A percentile compares a stretch with the other conserved stretches of the same genome.
phyloP scores from a whole-genome alignment of 2,113 vertebrate genomes.

The Coptodon bakossiorum region DNA sequence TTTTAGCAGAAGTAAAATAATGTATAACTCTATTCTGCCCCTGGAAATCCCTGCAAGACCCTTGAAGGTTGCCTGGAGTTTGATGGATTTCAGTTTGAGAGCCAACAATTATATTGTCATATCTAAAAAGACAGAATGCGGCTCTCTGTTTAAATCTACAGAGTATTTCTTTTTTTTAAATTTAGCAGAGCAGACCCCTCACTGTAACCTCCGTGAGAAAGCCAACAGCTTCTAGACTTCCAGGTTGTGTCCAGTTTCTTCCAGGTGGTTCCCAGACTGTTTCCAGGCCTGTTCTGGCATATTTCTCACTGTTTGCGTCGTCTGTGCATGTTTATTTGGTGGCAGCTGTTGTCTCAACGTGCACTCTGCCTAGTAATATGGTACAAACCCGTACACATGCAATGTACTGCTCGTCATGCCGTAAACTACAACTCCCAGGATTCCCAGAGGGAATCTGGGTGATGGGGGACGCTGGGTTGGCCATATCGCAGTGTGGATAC shows the following conservation, averaged over 20 bases:
- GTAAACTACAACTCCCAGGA: constrained; percentile 14
- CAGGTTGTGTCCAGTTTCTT: not conserved
- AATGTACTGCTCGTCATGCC: not conserved
- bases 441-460: not conserved
- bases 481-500: not conserved
- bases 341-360: constrained; percentile 46
- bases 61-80: constrained; percentile 19
- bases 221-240: not conserved
- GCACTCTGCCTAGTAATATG: constrained; percentile 62
- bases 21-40: not conserved
- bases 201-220: not conserved
- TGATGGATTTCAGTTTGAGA: not conserved
- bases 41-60: not conserved
- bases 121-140: not conserved
- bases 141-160: not conserved
- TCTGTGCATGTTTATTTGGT: constrained; percentile 36
- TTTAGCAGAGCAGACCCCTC: not conserved
- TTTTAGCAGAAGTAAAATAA: not conserved
- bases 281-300: not conserved
- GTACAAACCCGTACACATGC: constrained; percentile 38
- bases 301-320: not conserved
- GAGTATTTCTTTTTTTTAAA: not conserved
- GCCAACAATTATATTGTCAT: constrained; percentile 28
- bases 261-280: not conserved
- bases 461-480: not conserved